A percentile compares a stretch with the other conserved stretches of the same genome.
These are phyloP conservation scores for Ennomos erosarius DNA, from an alignment of 2,888 invertebrate species.

Conservation along the genomic window DNA sequence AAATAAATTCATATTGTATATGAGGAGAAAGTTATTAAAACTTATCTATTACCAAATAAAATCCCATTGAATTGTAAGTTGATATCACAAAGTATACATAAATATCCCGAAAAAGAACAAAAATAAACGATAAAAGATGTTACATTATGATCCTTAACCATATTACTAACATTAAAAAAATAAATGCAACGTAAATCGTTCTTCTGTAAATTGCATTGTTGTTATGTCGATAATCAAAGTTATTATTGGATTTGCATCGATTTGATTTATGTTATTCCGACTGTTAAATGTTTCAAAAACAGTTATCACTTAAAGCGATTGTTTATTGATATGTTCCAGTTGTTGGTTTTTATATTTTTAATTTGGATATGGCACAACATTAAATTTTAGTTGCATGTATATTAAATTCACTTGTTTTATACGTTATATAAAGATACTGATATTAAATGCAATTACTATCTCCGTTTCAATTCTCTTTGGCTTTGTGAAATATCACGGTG, in stretches of 20 bases:
- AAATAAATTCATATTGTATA: slow-evolving; percentile 42
- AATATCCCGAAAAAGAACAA: slow-evolving; percentile 59
- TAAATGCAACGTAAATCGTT: slow-evolving; percentile 70
- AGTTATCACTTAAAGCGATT: slow-evolving; percentile 56
- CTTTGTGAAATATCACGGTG: slow-evolving; percentile 82
- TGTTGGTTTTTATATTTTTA: slow-evolving; percentile 36
- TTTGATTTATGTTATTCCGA: slow-evolving; percentile 42
- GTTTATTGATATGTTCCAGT: slow-evolving; percentile 59
- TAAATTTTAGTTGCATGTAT: slow-evolving; percentile 29
- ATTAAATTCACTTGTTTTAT: slow-evolving; percentile 35
- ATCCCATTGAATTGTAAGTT: slow-evolving; percentile 67
- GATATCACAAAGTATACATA: slow-evolving; percentile 81
- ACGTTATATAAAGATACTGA: slow-evolving; percentile 47
- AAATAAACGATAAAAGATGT: slow-evolving; percentile 53
- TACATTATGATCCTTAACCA: slow-evolving; percentile 63
- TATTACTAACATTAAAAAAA: slow-evolving; percentile 65
- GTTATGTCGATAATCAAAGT: slow-evolving; percentile 23
- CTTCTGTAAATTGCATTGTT: slow-evolving; percentile 47
- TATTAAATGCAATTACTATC: slow-evolving; percentile 70
- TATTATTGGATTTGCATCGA: slow-evolving; percentile 45
- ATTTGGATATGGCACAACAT: slow-evolving; percentile 65
- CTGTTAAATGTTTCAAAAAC: slow-evolving; percentile 44
- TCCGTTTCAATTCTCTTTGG: slow-evolving; percentile 71
- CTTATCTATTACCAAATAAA: slow-evolving; percentile 36
- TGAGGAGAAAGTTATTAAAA: slow-evolving; percentile 19